Conservation (phyloP, 2,888 invertebrate genomes). For the Chelonus formosanus region DNA sequence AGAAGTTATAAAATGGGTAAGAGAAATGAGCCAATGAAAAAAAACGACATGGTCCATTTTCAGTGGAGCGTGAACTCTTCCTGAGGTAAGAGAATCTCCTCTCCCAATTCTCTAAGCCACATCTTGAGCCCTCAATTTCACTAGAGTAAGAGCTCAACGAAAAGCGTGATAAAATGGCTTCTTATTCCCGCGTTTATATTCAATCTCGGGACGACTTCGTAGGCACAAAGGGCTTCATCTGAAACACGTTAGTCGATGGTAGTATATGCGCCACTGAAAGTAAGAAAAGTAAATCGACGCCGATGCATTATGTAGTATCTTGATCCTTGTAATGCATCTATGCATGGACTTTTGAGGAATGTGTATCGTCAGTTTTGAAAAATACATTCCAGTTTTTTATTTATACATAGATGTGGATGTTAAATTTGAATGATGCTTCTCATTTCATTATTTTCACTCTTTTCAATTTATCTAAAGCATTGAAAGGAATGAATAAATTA, state of each 20-base stretch:
- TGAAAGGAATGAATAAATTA: no score
- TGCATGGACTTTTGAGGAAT: constrained; percentile 47
- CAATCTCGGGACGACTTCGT: constrained; percentile 52
- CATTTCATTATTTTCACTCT: no score
- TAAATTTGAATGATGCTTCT: no score
- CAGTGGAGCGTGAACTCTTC: constrained; percentile 3
- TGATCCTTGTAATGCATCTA: constrained; percentile 60
- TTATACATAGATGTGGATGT: no score
- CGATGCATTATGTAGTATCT: constrained; percentile 62
- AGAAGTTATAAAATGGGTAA: no score
- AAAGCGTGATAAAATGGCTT: constrained; percentile 62
- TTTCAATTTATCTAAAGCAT: no score
- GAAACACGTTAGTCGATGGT: constrained; percentile 59
- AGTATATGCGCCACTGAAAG: constrained; percentile 38
- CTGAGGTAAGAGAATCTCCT: constrained; percentile 31
- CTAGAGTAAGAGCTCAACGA: constrained; percentile 57
- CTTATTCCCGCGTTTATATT: constrained; percentile 65
- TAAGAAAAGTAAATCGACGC: constrained; percentile 44
- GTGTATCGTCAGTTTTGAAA: neutral
- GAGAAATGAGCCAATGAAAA: neutral
- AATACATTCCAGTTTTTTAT: neutral
- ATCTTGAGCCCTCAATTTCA: constrained; percentile 63
- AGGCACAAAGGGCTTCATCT: constrained; percentile 51
- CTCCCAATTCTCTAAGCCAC: constrained; percentile 54
- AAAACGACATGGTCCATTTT: constrained; percentile 14